Evolutionary conservation across 2,113 vertebrate species (phyloP).

Genomic region (Halichoerus grypus): DNA sequence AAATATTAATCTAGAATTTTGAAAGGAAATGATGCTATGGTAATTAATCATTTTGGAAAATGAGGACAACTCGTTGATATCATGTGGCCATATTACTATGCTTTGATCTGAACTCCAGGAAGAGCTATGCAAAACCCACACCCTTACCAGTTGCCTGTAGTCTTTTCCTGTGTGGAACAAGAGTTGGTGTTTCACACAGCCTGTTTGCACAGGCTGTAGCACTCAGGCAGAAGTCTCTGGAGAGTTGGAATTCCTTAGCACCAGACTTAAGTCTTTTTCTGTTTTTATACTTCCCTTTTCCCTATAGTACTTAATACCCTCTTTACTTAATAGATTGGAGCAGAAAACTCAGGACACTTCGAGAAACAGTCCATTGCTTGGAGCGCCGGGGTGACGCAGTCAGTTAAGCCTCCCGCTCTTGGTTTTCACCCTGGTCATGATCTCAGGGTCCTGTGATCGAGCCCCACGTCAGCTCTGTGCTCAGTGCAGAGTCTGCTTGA

Average conservation of each 20-base stretch:
- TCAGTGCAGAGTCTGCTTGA: not conserved
- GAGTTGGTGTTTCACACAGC: not conserved
- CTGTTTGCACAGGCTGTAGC: not conserved
- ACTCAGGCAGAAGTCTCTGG: not conserved
- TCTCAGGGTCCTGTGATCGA: not conserved
- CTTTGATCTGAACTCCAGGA: not conserved
- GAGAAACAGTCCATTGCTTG: not conserved
- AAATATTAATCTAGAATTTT: slow-evolving; percentile 23
- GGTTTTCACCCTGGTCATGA: not conserved
- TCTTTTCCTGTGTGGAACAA: not conserved
- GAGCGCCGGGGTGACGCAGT: not conserved
- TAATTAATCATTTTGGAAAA: not conserved
- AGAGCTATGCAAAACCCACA: not conserved
- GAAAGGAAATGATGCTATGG: not conserved
- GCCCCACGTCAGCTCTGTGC: not conserved
- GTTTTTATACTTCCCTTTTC: not conserved
- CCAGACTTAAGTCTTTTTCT: not conserved
- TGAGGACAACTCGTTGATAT: not conserved
- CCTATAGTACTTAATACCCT: not conserved
- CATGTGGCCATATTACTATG: not conserved
- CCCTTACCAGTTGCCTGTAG: rapidly evolving
- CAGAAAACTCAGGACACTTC: slow-evolving; percentile 13
- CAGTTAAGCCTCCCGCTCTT: not conserved
- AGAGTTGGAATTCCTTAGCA: not conserved
- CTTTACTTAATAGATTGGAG: slow-evolving; percentile 16